Base-by-base conservation (phyloP, 2,113 vertebrate species). In the Centrocercus urophasianus region DNA sequence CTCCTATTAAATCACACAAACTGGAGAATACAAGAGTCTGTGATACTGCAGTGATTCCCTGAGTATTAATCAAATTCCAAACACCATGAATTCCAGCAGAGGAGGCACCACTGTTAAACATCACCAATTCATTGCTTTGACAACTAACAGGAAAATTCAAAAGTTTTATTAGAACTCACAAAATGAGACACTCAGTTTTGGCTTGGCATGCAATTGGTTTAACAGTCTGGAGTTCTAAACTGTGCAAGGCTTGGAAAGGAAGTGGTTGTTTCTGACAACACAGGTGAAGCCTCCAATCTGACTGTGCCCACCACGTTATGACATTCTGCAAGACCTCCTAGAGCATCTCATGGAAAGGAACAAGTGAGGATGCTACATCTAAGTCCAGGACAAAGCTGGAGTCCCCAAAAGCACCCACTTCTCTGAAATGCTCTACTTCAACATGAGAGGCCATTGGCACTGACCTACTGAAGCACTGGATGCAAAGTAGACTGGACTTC, bases 331-430 rank as follows among this genome's bases (percentile, higher is more conserved):
- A 78, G 65, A 57, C 45, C 6, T 72, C 45, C 70, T 69, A 34
- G 45, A 79, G 57, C 60, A 40, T n/a, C 74, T 75, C 34, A 45
- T 60, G 77, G 52, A 87, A 83, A 83, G 25, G 59, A 95, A 56
- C 21, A 80, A 45, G 14, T 57, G 50, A 52, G 56, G 74, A 76
- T 2, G 14, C 43, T 70, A 22, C 27, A n/a, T 15, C 27, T 10
- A 5, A 2, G 20, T 2, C 13, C 3, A 59, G 27, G 27, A 54
- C 45, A 24, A 34, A 77, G 57, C 5, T 16, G 6, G 69, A 86
- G 32, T 12, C 19, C 36, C 50, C 18, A 5, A 34, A 83, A 34
- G 24, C 36, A 66, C n/a, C 54, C 56, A 9, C 71, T 84, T 59
- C 32, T 34, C 28, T 18, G 17, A 13, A 74, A 50, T 15, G 0